phyloP scores from a whole-genome alignment of 2,888 invertebrate genomes.

The Sthenelais limicola region DNA sequence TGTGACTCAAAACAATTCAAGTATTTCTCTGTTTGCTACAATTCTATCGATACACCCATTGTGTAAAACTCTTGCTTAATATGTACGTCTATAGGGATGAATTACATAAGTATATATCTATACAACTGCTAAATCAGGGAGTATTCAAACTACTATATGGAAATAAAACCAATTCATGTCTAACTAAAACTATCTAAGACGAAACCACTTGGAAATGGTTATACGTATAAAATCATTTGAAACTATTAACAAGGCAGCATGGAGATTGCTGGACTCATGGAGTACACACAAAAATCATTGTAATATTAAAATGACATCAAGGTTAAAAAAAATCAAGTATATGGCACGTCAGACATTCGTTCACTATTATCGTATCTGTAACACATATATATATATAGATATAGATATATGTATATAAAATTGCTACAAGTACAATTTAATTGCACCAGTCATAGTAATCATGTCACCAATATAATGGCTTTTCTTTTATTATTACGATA shows the following conservation, averaged over 20 bases:
- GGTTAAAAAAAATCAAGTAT: constrained; percentile 39
- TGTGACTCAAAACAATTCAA: constrained; percentile 40
- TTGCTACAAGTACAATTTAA: constrained; percentile 38
- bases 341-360: constrained; percentile 36
- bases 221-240: constrained; percentile 36
- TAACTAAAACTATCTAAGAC: constrained; percentile 38
- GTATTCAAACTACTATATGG: constrained; percentile 39
- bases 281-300: constrained; percentile 35
- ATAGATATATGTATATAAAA: too few relatives aligned
- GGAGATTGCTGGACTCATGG: constrained; percentile 35
- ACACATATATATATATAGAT: too few relatives aligned
- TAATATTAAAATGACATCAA: constrained; percentile 38
- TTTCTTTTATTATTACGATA: constrained; percentile 26
- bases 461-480: constrained; percentile 19
- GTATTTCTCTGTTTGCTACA: constrained; percentile 38
- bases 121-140: constrained; percentile 35
- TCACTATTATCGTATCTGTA: constrained; percentile 21
- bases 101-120: constrained; percentile 38
- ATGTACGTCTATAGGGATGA: constrained; percentile 28
- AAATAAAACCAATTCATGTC: constrained; percentile 40
- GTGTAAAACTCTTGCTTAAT: constrained; percentile 14
- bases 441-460: constrained; percentile 36
- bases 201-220: constrained; percentile 33
- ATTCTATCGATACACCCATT: constrained; percentile 22
- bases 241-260: constrained; percentile 40